Evolutionary conservation across 30 jellyfish, hydroid and myxozoan genomes (phyloP).

Genomic region (Aurelia coerulea): DNA sequence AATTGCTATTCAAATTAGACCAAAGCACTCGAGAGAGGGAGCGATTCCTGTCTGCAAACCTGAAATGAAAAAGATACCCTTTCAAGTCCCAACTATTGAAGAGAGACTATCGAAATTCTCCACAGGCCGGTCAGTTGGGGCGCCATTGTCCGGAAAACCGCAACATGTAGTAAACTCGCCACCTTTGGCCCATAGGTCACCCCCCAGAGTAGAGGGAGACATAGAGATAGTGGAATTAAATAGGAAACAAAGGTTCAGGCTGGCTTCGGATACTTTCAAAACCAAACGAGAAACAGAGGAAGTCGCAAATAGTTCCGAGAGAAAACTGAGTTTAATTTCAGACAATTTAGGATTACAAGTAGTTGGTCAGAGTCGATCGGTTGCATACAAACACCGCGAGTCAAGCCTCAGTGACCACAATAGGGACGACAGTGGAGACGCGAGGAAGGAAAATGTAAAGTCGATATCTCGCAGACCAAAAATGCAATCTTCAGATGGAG

Average conservation of each 20-base stretch:
- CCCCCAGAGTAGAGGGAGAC: constrained; percentile 26
- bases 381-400: constrained; percentile 70
- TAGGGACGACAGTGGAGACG: constrained; percentile 50
- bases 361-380: constrained; percentile 60
- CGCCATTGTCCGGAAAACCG: constrained; percentile 8
- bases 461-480: constrained; percentile 40
- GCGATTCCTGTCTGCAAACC: constrained; percentile 9
- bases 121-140: constrained; percentile 8
- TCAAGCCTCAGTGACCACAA: constrained; percentile 73
- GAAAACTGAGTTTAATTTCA: constrained; percentile 46
- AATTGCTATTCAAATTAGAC: constrained; percentile 67
- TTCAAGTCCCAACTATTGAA: constrained; percentile 57
- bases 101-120: constrained; percentile 64
- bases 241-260: constrained; percentile 49
- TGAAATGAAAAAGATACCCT: constrained; percentile 33
- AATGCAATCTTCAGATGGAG: constrained; percentile 70
- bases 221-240: constrained; percentile 14
- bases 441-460: constrained; percentile 20
- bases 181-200: constrained; percentile 3
- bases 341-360: constrained; percentile 41
- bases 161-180: constrained; percentile 6
- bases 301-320: constrained; percentile 47
- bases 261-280: constrained; percentile 51
- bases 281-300: constrained; percentile 35
- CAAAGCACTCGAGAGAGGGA: constrained; percentile 14